Conservation (phyloP, 2,888 invertebrate species). For the Chrysotoxum bicinctum region DNA sequence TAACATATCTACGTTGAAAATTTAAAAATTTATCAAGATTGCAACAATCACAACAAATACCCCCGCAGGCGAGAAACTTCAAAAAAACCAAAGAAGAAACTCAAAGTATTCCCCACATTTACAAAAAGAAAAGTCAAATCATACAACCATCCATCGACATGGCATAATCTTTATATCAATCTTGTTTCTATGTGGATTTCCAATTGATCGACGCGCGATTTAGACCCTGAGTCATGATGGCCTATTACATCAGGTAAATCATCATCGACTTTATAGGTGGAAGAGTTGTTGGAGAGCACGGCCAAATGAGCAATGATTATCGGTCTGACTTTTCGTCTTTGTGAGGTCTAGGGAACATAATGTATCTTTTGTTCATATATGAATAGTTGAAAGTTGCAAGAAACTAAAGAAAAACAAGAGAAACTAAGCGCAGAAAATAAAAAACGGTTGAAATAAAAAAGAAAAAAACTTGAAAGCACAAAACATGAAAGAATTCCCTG, state of each 20-base stretch:
- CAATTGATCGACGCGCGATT: slow-evolving; percentile 43
- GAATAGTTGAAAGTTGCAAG: slow-evolving; percentile 53
- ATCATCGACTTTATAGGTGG: slow-evolving; percentile 36
- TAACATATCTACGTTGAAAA: neutral
- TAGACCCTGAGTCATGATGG: slow-evolving; percentile 58
- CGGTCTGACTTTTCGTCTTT: slow-evolving; percentile 56
- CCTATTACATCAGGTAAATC: slow-evolving; percentile 65
- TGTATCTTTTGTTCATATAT: slow-evolving; percentile 29
- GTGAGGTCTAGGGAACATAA: slow-evolving; percentile 45
- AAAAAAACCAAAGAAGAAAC: neutral
- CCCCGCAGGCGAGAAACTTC: slow-evolving; percentile 11
- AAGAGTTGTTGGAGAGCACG: slow-evolving; percentile 37
- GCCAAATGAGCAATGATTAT: slow-evolving; percentile 64
- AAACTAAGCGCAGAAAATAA: slow-evolving; percentile 20
- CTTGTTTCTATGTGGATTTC: slow-evolving; percentile 38
- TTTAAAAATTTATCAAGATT: slow-evolving; percentile 4
- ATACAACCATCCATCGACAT: slow-evolving; percentile 9
- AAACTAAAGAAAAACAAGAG: slow-evolving; percentile 25
- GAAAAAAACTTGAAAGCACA: slow-evolving; percentile 37
- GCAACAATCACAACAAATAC: slow-evolving; percentile 6
- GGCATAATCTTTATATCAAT: slow-evolving; percentile 19
- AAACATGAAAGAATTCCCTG: slow-evolving; percentile 59
- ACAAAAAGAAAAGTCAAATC: neutral
- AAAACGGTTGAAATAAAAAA: slow-evolving; percentile 1
- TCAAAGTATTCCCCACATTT: neutral